Evolutionary conservation across 2,888 invertebrate genomes (phyloP).

Genomic region (Melieria crassipennis): DNA sequence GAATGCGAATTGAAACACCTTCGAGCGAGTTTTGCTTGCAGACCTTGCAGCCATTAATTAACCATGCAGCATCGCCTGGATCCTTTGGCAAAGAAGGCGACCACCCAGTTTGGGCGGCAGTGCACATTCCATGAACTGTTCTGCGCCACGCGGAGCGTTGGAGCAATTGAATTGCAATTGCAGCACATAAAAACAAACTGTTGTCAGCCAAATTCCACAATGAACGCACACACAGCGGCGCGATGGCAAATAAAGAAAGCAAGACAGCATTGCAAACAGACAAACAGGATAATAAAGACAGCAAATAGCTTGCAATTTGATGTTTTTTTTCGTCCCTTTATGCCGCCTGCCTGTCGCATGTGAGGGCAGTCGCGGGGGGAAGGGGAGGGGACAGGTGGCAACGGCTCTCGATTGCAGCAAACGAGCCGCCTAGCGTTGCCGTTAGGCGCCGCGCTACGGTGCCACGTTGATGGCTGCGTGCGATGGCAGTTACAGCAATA

Average conservation of each 20-base stretch:
- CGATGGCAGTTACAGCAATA: neutral
- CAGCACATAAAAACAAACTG: slow-evolving; percentile 21
- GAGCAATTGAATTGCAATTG: slow-evolving; percentile 16
- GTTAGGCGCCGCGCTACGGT: neutral
- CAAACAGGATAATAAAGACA: slow-evolving; percentile 43
- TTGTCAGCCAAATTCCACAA: slow-evolving; percentile 5
- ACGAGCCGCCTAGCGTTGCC: neutral
- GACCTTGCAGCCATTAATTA: no score
- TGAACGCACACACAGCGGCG: slow-evolving; percentile 16
- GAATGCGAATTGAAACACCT: no score
- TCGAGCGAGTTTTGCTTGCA: no score
- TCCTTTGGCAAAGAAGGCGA: no score
- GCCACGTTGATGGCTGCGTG: neutral
- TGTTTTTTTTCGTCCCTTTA: slow-evolving; percentile 14
- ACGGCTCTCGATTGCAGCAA: no score
- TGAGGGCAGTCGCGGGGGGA: neutral
- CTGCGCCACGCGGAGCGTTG: slow-evolving; percentile 14
- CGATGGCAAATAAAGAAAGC: neutral
- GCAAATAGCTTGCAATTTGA: slow-evolving; percentile 36
- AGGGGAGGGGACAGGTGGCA: neutral
- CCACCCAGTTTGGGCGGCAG: neutral
- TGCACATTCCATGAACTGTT: slow-evolving; percentile 1
- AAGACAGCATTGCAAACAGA: slow-evolving; percentile 28
- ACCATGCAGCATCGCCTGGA: no score
- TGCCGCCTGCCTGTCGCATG: neutral